phyloP scores from a whole-genome alignment of 1,140 invertebrate species.

The Fopius arisanus region DNA sequence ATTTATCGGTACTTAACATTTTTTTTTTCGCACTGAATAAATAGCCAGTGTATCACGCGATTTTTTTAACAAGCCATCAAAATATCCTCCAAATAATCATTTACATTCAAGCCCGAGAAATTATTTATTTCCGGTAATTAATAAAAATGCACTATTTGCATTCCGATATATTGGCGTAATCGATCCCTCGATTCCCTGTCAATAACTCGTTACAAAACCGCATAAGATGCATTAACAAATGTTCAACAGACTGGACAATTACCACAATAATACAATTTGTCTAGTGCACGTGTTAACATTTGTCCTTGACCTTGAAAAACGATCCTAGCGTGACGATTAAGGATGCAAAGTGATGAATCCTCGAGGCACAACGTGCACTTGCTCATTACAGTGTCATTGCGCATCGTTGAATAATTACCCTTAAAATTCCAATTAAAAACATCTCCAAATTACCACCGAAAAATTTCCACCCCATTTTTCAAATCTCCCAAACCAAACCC shows the following conservation, averaged over 20 bases:
- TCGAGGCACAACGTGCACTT: neutral
- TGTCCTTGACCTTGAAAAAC: constrained; percentile 25
- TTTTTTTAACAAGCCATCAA: too few species aligned
- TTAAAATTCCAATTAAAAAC: too few species aligned
- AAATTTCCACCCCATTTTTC: too few species aligned
- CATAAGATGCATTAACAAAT: neutral
- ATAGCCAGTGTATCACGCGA: too few species aligned
- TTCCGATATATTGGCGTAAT: neutral
- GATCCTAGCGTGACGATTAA: constrained; percentile 28
- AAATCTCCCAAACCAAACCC: too few species aligned
- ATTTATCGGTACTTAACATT: neutral
- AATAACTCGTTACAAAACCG: neutral
- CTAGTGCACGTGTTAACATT: neutral
- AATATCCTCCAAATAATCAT: too few species aligned
- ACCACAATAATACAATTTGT: constrained; percentile 1
- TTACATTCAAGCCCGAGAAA: too few species aligned
- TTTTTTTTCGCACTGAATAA: neutral
- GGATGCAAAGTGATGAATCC: constrained; percentile 22
- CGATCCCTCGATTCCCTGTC: constrained; percentile 15
- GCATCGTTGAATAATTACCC: too few species aligned
- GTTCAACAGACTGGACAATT: neutral
- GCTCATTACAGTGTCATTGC: neutral
- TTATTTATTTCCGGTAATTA: too few species aligned
- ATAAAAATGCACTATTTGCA: neutral
- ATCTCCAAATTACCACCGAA: too few species aligned